Percentiles rank a stretch among this genome's conserved stretches.
Evolutionary conservation across 2,888 invertebrate genomes (phyloP).

Genomic region (Spodoptera exigua): DNA sequence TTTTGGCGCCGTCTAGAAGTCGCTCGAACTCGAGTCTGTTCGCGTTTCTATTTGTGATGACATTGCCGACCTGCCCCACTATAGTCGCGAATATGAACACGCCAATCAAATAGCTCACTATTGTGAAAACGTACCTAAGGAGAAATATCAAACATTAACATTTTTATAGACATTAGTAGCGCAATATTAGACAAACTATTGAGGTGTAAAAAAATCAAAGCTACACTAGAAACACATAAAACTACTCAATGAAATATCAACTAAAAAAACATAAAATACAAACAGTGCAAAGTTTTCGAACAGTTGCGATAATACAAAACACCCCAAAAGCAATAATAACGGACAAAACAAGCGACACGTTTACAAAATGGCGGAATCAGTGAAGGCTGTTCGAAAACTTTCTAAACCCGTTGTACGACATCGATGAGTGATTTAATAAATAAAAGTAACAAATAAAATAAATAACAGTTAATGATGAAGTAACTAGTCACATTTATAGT

Average conservation of each 20-base stretch:
- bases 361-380: conserved; percentile 85
- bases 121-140: conserved; percentile 98
- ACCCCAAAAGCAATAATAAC: conserved; percentile 72
- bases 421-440: conserved; percentile 76
- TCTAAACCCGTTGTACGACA: conserved; percentile 74
- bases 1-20: conserved; percentile 98
- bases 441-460: conserved; percentile 76
- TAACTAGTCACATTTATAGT: conserved; percentile 77
- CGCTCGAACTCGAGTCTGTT: conserved; percentile 98
- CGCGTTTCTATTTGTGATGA: conserved; percentile 98
- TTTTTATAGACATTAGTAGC: too few relatives aligned
- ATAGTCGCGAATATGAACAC: conserved; percentile 99
- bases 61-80: conserved; percentile 99
- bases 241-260: conserved; percentile 44
- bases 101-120: conserved; percentile 98
- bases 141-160: conserved; percentile 32
- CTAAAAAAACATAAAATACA: conserved; percentile 60
- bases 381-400: conserved; percentile 93
- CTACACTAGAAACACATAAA: conserved; percentile 24
- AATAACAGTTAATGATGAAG: conserved; percentile 76
- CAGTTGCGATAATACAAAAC: conserved; percentile 85
- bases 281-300: conserved; percentile 90
- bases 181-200: conserved; percentile 6
- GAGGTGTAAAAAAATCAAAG: conserved; percentile 33
- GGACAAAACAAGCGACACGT: conserved; percentile 69